These are phyloP conservation scores for Phymastichus coffea DNA, from an alignment of 1,140 invertebrate species.

Conservation along the genomic window DNA sequence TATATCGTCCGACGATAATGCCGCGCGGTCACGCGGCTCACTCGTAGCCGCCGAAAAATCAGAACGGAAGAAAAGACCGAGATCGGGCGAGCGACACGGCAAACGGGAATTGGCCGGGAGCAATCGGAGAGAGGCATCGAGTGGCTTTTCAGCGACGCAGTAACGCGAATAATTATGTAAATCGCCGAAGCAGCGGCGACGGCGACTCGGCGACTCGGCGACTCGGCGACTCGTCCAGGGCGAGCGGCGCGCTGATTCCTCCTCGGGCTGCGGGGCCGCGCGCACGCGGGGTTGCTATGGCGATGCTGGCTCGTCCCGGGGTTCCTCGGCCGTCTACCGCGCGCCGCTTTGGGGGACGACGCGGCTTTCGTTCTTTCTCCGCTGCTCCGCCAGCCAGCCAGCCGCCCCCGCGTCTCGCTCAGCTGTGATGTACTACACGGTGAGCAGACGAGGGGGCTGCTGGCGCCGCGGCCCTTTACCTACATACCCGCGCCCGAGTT, in stretches of 20 bases:
- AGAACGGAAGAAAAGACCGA: background rate
- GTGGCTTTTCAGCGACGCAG: too few species aligned
- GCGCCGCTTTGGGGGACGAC: background rate
- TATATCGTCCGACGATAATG: background rate
- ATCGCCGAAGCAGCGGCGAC: conserved; percentile 29
- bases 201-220: too few species aligned
- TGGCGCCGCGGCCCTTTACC: conserved; percentile 3
- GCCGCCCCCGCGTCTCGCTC: too few species aligned
- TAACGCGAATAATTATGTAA: conserved; percentile 27
- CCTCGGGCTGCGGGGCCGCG: background rate
- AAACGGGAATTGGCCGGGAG: background rate
- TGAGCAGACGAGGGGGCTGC: too few species aligned
- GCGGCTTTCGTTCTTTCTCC: too few species aligned
- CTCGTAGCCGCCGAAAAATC: background rate
- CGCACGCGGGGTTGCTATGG: conserved; percentile 51
- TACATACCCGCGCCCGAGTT: background rate
- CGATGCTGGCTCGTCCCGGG: conserved; percentile 35
- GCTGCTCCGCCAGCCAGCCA: too few species aligned
- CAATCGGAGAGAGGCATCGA: too few species aligned
- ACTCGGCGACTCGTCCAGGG: too few species aligned
- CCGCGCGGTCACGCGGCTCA: background rate
- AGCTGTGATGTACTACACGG: too few species aligned
- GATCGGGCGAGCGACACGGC: background rate
- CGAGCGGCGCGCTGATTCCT: conserved; percentile 29
- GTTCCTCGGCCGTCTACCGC: conserved; percentile 26